Evolutionary conservation across 2,888 invertebrate genomes (phyloP).

Genomic region (Phymatocera aterrima): DNA sequence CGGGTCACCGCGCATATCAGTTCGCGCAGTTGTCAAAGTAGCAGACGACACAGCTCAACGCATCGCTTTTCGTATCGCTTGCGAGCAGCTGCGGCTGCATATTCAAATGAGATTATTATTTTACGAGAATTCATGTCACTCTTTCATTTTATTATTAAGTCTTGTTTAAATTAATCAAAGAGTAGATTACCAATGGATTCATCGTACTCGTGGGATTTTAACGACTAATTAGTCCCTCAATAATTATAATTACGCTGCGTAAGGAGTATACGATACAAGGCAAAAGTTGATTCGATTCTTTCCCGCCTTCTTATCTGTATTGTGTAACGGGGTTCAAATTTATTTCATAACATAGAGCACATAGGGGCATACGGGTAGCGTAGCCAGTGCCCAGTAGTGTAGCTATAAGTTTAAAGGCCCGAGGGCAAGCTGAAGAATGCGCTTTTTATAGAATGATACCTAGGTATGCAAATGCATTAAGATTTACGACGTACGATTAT

Average conservation of each 20-base stretch:
- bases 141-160: no score
- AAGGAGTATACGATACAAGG: not conserved
- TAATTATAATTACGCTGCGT: no score
- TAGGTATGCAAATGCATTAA: not conserved
- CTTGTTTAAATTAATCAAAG: not conserved
- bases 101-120: not conserved
- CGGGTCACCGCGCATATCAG: not conserved
- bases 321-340: slow-evolving; percentile 1
- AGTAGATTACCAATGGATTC: not conserved
- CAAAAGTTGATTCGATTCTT: not conserved
- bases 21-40: slow-evolving; percentile 45
- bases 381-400: not conserved
- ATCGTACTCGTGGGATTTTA: not conserved
- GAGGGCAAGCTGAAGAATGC: not conserved
- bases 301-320: slow-evolving; percentile 22
- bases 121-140: not conserved
- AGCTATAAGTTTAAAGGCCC: not conserved
- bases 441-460: not conserved
- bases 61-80: not conserved
- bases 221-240: not conserved
- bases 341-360: slow-evolving; percentile 21
- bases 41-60: slow-evolving; percentile 45
- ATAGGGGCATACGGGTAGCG: not conserved
- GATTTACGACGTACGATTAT: no score
- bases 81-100: not conserved